Evolutionary conservation across 2,113 vertebrate genomes (phyloP).

Genomic region (Terrapene triunguis): DNA sequence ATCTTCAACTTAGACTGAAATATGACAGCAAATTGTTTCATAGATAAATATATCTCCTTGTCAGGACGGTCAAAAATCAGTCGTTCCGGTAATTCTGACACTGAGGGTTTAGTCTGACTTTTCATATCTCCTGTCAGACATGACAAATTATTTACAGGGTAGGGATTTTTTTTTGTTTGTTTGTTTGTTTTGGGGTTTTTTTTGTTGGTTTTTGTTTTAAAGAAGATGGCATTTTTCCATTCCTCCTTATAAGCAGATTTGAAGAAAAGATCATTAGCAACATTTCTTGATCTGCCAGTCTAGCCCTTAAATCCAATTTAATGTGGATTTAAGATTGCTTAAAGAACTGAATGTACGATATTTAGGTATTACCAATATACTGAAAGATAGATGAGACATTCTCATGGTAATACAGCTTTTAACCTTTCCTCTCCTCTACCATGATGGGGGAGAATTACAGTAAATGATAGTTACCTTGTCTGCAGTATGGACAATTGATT

Average conservation of each 20-base stretch:
- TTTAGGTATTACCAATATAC: constrained; percentile 77
- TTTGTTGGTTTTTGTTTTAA: neutral
- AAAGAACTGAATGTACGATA: constrained; percentile 70
- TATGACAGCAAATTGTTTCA: constrained; percentile 26
- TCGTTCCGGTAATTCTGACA: neutral
- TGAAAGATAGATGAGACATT: constrained; percentile 83
- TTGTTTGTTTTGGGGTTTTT: neutral
- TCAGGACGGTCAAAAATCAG: neutral
- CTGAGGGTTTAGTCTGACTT: neutral
- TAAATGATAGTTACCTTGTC: constrained; percentile 90
- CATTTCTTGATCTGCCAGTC: constrained; percentile 1
- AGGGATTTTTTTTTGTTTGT: neutral
- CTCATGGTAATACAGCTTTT: constrained; percentile 83
- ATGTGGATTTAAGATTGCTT: constrained; percentile 29
- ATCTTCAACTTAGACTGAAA: neutral
- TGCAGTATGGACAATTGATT: constrained; percentile 87
- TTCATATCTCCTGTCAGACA: neutral
- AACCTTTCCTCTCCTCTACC: constrained; percentile 91
- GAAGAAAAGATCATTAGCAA: constrained; percentile 5
- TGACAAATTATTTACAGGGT: neutral
- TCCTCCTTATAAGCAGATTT: neutral
- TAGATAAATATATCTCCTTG: constrained; percentile 16
- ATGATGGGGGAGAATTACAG: constrained; percentile 88
- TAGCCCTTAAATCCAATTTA: constrained; percentile 31
- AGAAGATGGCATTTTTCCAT: neutral